Evolutionary conservation across 2,797 vertebrate species (phyloP), one percentile per base, ranked within the genome.

Genomic region (Xyrichtys novacula): DNA sequence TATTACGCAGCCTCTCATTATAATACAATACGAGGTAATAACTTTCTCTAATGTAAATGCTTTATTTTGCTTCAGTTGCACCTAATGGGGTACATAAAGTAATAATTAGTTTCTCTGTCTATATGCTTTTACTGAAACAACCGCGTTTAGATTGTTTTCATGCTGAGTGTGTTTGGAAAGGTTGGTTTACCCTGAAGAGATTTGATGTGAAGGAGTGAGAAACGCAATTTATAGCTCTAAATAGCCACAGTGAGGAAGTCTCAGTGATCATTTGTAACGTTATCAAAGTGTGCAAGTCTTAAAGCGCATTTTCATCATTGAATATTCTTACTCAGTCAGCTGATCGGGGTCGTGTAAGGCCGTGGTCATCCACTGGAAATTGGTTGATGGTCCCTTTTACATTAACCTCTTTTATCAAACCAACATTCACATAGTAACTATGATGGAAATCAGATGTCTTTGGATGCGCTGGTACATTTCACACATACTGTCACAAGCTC

Each of bases 61-160:
- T 80, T 44, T 54, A 58, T 68, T n/a, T 76, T 76, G 34, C 26
- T 22, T 44, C 32, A 40, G 5, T 69, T 66, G 16, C 15, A 28
- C 7, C 0, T 11, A 65, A 36, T 25, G 10, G 39, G 61, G 7
- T 28, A 56, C 4, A 19, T 26, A 34, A 68, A 73, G 68, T 75
- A 58, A 16, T 54, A 71, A 83, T 87, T 71, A 52, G 43, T 66
- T n/a, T n/a, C n/a, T 77, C 47, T 65, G 36, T 59, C 48, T 42
- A 10, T 58, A 22, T 64, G 52, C 3, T 60, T 64, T 75, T 25
- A 74, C 65, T 68, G 36, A 43, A 32, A 71, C 49, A 31, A 49
- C 20, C 39, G 10, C 59, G 20, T 44, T 29, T 6, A 52, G 23
- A 8, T 17, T 14, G 15, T 9, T 29, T 58, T 61, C 22, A n/a